Conservation (phyloP, 2,888 invertebrate species). For the Hedychridium roseum region DNA sequence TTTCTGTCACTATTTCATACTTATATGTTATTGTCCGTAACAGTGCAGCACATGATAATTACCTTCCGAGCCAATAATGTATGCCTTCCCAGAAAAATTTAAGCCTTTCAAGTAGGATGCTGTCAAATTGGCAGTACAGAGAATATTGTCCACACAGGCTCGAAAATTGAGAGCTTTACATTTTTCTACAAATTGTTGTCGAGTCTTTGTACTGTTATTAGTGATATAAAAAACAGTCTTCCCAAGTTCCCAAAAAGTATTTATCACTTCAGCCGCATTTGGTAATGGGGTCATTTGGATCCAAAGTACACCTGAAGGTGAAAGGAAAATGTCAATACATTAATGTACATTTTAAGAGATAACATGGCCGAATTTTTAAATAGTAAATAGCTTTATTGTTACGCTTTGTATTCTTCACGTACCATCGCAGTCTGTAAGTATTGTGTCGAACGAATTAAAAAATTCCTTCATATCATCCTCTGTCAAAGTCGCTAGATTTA, state of each 20-base stretch:
- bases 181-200: slow-evolving; percentile 68
- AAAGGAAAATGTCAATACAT: no score
- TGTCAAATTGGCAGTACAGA: slow-evolving; percentile 67
- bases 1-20: no score
- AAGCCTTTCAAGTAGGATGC: slow-evolving; percentile 67
- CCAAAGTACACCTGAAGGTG: slow-evolving; percentile 69
- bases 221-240: slow-evolving; percentile 73
- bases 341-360: no score
- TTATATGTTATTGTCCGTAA: no score
- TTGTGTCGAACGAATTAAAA: slow-evolving; percentile 66
- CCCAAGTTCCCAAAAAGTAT: slow-evolving; percentile 64
- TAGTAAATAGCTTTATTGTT: no score
- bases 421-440: slow-evolving; percentile 71
- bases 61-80: slow-evolving; percentile 68
- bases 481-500: slow-evolving; percentile 31
- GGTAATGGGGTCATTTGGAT: slow-evolving; percentile 63
- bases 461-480: slow-evolving; percentile 48
- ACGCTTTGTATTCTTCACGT: no score
- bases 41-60: no score
- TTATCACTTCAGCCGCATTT: slow-evolving; percentile 66
- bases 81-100: slow-evolving; percentile 65
- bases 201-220: slow-evolving; percentile 73
- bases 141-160: slow-evolving; percentile 64
- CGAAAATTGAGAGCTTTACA: slow-evolving; percentile 68
- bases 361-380: no score